phyloP scores from a whole-genome alignment of 2,888 invertebrate species.

The Drosophila trichaetosa region DNA sequence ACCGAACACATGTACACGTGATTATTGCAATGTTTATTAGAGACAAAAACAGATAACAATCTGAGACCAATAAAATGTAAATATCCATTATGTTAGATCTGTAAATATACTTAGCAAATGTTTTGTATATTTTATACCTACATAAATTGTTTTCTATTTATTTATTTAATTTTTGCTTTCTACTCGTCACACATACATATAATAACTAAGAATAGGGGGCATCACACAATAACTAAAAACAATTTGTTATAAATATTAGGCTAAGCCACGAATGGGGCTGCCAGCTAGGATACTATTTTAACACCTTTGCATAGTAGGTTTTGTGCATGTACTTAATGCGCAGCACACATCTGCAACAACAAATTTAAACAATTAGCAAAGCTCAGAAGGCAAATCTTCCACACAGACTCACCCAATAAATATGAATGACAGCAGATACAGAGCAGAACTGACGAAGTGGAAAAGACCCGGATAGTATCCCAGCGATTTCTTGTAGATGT shows the following conservation, averaged over 20 bases:
- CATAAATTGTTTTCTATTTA: neutral
- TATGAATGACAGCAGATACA: constrained; percentile 83
- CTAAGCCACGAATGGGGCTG: constrained; percentile 13
- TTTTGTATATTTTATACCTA: neutral
- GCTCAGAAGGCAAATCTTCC: neutral
- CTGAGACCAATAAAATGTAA: constrained; percentile 34
- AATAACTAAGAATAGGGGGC: constrained; percentile 12
- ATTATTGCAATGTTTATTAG: constrained; percentile 1
- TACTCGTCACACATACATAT: constrained; percentile 33
- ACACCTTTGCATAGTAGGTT: constrained; percentile 74
- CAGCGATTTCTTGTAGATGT: constrained; percentile 87
- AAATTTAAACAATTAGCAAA: constrained; percentile 14
- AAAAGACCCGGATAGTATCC: constrained; percentile 87
- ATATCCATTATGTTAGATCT: constrained; percentile 8
- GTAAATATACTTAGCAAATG: neutral
- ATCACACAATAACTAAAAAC: constrained; percentile 42
- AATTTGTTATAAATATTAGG: constrained; percentile 47
- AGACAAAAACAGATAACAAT: neutral
- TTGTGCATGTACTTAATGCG: constrained; percentile 75
- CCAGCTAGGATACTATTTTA: constrained; percentile 64
- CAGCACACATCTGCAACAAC: constrained; percentile 68
- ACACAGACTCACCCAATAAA: constrained; percentile 75
- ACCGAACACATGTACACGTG: constrained; percentile 8
- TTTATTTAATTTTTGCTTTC: constrained; percentile 26
- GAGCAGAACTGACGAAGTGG: constrained; percentile 86